A percentile compares a stretch with the other conserved stretches of the same genome.
phyloP scores from a whole-genome alignment of 2,113 vertebrate species.

The Petromus typicus region DNA sequence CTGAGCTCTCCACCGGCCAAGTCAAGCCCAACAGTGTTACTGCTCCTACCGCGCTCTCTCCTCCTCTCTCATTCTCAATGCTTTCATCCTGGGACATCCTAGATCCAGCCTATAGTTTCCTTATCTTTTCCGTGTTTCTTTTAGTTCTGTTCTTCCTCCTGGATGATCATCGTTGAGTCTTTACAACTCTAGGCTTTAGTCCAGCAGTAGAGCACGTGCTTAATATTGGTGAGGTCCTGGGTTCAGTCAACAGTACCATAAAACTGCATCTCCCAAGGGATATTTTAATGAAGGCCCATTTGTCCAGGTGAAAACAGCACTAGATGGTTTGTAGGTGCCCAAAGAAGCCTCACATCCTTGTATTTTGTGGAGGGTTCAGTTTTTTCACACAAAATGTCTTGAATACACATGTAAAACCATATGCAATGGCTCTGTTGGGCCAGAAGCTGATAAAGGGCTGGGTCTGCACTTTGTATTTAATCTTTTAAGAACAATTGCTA shows the following conservation, averaged over 20 bases:
- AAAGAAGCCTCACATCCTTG: not conserved
- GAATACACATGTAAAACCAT: not conserved
- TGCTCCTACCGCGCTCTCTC: not conserved
- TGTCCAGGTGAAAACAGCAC: not conserved
- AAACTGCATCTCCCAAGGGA: not conserved
- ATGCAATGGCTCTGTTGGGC: not conserved
- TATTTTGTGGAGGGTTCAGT: not conserved
- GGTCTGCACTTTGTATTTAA: constrained; percentile 44
- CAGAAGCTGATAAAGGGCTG: not conserved
- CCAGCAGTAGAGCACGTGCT: not conserved
- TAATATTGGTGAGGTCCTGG: not conserved
- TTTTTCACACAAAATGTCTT: not conserved
- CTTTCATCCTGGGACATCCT: not conserved
- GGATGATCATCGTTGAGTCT: not conserved
- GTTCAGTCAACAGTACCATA: not conserved
- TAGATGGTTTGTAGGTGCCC: not conserved
- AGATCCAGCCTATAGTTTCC: not conserved
- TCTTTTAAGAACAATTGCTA: constrained; percentile 64
- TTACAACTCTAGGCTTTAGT: not conserved
- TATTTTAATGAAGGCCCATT: not conserved
- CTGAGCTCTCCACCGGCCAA: not conserved
- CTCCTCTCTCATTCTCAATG: not conserved
- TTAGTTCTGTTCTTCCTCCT: not conserved
- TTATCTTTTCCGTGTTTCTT: not conserved
- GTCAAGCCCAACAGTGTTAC: not conserved